phyloP scores from a whole-genome alignment of 2,797 vertebrate species.

The Anableps anableps region DNA sequence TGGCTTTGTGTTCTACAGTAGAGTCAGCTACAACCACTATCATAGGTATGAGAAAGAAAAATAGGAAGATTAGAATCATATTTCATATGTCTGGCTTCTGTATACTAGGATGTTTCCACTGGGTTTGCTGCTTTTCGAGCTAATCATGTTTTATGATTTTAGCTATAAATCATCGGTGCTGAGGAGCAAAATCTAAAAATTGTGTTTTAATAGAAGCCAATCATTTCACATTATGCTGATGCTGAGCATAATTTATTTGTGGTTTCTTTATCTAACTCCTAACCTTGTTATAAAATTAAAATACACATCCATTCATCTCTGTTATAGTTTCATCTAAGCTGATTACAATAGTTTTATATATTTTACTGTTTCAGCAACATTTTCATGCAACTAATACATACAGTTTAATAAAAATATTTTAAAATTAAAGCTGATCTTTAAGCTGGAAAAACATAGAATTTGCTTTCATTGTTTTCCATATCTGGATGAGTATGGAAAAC shows the following conservation, averaged over 20 bases:
- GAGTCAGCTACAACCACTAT: background rate
- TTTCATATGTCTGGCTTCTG: background rate
- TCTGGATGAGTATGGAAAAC: background rate
- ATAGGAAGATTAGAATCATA: background rate
- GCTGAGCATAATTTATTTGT: background rate
- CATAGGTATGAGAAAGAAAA: background rate
- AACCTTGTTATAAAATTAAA: too few species aligned
- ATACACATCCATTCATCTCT: background rate
- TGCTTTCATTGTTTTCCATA: too few species aligned
- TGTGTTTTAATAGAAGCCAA: background rate
- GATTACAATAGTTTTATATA: background rate
- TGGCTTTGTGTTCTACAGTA: constrained; percentile 5
- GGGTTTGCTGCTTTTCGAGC: background rate
- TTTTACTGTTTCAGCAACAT: too few species aligned
- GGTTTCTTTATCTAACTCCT: background rate
- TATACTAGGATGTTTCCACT: background rate
- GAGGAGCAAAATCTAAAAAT: background rate
- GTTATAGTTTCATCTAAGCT: background rate
- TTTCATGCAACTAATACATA: too few species aligned
- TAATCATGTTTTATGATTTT: background rate
- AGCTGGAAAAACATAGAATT: too few species aligned
- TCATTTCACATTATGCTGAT: background rate
- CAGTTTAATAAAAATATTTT: too few species aligned
- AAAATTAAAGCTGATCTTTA: too few species aligned
- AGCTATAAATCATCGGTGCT: background rate